Evolutionary conservation across 2,797 vertebrate genomes (phyloP), one percentile per base, ranked within the genome.

Genomic region (Urosaurus nigricauda): DNA sequence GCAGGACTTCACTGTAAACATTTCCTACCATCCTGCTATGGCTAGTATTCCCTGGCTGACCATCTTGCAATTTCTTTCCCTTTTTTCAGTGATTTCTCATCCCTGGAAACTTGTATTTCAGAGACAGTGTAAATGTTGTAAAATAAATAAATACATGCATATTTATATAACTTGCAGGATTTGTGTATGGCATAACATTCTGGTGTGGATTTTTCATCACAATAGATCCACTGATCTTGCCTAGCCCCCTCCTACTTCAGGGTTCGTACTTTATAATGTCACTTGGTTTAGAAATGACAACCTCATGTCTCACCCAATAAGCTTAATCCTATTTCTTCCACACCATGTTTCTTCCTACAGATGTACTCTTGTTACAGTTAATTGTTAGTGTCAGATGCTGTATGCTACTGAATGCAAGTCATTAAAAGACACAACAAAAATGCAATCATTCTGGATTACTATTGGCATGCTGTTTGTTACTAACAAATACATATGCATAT

Each of bases 311-410:
- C 51, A 16, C 2, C n/a, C 0, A 4, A 3, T 3, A 2, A 0
- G 21, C 8, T 0, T 0, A 81, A 87, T 11, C 2, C 81, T 16
- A 12, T 4, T 60, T 21, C 32, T 3, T 82, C 84, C 21, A 35
- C 35, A 74, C 2, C 35, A 1, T 5, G 37, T 74, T 0, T 0
- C 13, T 5, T 9, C 0, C 53, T n/a, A 4, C 82, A 0, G 0
- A 1, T 37, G 17, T 4, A 51, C n/a, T 75, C 26, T 56, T 88
- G 26, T 81, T 88, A 63, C 35, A 35, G 51, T 74, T 81, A 88
- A 84, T 65, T 80, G 43, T 75, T 81, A 85, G 32, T 77, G 86
- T 68, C 32, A 21, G 79, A 74, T 88, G 29, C 16, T 35, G 13
- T 88, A 56, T 70, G 6, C 29, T 51, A 65, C 26, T 12, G 77